Evolutionary conservation across 2,113 vertebrate species (phyloP).

Genomic region (Chaetura pelagica): DNA sequence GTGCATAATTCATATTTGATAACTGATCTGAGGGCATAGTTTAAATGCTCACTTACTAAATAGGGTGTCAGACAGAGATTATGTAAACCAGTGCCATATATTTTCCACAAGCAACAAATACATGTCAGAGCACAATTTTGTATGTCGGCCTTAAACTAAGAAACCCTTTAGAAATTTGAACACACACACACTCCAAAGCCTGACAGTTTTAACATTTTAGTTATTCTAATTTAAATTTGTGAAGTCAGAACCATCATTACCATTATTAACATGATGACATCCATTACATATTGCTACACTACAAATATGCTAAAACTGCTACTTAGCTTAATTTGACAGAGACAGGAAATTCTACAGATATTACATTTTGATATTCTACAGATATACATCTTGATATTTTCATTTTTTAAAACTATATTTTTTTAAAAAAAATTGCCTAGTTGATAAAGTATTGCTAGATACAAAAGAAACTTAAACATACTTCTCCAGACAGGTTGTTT

Average conservation of each 20-base stretch:
- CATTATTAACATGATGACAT: not conserved
- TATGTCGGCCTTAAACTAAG: not conserved
- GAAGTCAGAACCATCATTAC: not conserved
- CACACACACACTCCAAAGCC: not conserved
- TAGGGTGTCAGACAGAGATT: not conserved
- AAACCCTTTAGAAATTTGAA: not conserved
- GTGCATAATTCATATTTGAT: not conserved
- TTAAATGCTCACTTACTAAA: not conserved
- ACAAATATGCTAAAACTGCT: not conserved
- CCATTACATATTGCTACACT: not conserved
- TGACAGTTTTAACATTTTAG: not conserved
- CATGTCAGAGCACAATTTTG: not conserved
- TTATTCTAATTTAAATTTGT: not conserved
- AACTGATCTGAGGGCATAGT: not conserved
- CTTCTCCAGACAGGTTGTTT: rapidly evolving
- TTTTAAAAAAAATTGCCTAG: too few species aligned
- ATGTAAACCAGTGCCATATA: not conserved
- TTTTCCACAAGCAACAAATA: not conserved
- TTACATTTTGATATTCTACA: rapidly evolving
- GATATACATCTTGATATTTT: not conserved
- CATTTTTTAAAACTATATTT: not conserved
- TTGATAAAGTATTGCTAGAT: not conserved
- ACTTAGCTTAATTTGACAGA: not conserved
- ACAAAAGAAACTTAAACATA: not conserved
- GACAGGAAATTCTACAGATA: not conserved